Evolutionary conservation across 2,113 vertebrate species (phyloP).

Genomic region (Turnix velox): DNA sequence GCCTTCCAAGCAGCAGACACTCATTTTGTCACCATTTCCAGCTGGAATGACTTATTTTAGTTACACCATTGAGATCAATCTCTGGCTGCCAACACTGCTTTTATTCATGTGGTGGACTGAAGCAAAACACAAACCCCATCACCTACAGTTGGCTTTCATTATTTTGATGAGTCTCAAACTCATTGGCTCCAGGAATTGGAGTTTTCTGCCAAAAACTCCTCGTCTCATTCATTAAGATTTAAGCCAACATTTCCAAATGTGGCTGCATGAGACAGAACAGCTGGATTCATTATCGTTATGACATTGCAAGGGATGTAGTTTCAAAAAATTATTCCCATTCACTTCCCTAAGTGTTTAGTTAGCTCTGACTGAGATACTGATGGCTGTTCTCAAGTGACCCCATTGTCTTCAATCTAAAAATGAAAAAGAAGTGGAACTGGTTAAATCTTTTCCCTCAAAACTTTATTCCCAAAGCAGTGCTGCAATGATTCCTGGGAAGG

Average conservation of each 20-base stretch:
- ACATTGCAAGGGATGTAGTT: background rate
- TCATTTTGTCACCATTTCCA: slow-evolving; percentile 33
- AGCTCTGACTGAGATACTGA: background rate
- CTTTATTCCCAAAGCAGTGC: background rate
- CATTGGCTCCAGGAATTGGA: slow-evolving; percentile 9
- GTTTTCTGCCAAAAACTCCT: slow-evolving; percentile 19
- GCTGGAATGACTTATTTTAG: slow-evolving; percentile 42
- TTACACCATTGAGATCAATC: slow-evolving; percentile 22
- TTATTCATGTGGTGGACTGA: slow-evolving; percentile 24
- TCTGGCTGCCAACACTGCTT: slow-evolving; percentile 12
- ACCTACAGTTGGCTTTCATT: slow-evolving; percentile 5
- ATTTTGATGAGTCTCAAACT: slow-evolving; percentile 44
- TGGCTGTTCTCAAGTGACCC: background rate
- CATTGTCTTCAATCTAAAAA: background rate
- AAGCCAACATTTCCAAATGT: background rate
- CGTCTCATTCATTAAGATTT: background rate
- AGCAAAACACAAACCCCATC: slow-evolving; percentile 18
- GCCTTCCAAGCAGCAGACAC: slow-evolving; percentile 34
- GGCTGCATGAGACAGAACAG: slow-evolving; percentile 21
- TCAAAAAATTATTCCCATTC: background rate
- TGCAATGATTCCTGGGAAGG: rapidly evolving
- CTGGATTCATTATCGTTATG: slow-evolving; percentile 19
- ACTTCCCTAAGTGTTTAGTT: background rate
- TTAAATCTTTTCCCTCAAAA: background rate
- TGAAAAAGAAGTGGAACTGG: background rate